phyloP scores from a whole-genome alignment of 2,113 vertebrate species.

The Coptodon bakossiorum region DNA sequence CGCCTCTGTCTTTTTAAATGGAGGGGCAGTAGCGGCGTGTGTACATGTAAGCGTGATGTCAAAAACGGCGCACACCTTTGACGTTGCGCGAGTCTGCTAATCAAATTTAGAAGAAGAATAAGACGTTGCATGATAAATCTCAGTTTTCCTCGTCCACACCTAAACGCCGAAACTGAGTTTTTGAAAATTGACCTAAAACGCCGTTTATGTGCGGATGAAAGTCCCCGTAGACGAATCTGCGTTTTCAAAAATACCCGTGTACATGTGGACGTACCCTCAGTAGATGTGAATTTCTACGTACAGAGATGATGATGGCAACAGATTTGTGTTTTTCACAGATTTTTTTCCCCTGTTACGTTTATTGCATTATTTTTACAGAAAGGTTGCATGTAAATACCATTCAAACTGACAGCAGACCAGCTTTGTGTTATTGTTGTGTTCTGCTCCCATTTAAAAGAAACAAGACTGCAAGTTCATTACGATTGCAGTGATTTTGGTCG shows the following conservation, averaged over 20 bases:
- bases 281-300: too few relatives aligned
- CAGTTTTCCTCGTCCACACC: neutral
- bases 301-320: neutral
- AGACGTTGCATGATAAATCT: fast-evolving
- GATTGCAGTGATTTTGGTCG: neutral
- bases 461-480: neutral
- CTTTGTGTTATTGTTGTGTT: neutral
- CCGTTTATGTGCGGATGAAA: neutral
- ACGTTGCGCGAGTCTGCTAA: fast-evolving
- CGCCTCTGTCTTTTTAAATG: neutral
- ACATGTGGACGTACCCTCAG: neutral
- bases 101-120: neutral
- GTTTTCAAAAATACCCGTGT: neutral
- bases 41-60: neutral
- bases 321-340: fast-evolving
- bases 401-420: neutral
- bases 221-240: fast-evolving
- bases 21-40: fast-evolving
- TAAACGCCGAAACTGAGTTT: fast-evolving
- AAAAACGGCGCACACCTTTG: fast-evolving
- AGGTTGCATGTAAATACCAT: neutral
- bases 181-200: fast-evolving
- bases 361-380: neutral
- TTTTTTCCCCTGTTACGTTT: fast-evolving
- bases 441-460: neutral